Evolutionary conservation across 2,888 invertebrate species (phyloP), one percentile per base, ranked within the genome.

Genomic region (Lasioglossum villosulum): DNA sequence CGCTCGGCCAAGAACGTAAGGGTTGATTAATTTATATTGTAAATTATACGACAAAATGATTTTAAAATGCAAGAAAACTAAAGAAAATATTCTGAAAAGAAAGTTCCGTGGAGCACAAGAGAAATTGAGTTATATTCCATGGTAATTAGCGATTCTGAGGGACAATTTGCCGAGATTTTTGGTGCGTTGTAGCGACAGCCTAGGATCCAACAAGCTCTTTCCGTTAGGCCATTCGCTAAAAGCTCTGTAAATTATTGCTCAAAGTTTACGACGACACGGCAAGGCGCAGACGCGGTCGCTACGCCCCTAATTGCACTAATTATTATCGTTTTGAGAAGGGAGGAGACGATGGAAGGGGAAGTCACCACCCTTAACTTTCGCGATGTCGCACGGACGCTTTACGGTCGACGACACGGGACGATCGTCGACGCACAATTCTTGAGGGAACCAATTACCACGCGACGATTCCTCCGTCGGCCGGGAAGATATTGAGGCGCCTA

Each of bases 281-380:
- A 78, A 76, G 70, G 78, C 82, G 80, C 85, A 80, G 86, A 85
- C 83, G 86, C 84, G 66, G 83, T 75, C 79, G 72, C 75, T 73
- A 77, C 84, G 75, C 76, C 86, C 82, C 88, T 91, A 92, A 92
- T 90, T 90, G 89, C 88, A 75, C 89, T 93, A 93, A 93, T 93
- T 93, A 92, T 93, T 90, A 92, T 92, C 86, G 90, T 90, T 92
- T 90, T 86, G 92, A 89, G 68, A 79, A 56, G 75, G 79, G 42
- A 68, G 37, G 39, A 39, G 70, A 70, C 12, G 70, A 23, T 70
- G 34, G 66, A 52, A 75, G 39, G 75, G 70, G 75, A 83, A 86
- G 84, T 80, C 89, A 48, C 42, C 72, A 63, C 75, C 56, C 80
- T 80, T 42, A 82, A 68, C 73, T 87, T 86, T 78, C 87, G 88